These are phyloP conservation scores for Brachirus orientalis DNA, from an alignment of 2,113 vertebrate species.

Conservation along the genomic window DNA sequence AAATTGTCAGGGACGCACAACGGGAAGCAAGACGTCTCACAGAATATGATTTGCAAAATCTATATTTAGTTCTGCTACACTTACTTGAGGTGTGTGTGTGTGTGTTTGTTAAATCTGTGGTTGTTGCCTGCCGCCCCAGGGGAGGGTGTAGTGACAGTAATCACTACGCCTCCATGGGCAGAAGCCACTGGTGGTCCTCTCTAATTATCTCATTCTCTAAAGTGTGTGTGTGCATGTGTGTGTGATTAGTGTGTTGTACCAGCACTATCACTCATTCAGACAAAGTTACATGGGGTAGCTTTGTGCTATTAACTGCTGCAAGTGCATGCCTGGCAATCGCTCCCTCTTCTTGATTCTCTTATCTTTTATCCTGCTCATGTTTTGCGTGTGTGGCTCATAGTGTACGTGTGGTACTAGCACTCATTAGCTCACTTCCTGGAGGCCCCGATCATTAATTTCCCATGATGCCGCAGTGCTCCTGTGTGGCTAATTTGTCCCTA, in stretches of 20 bases:
- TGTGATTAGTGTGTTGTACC: slow-evolving; percentile 1
- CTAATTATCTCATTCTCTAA: slow-evolving; percentile 69
- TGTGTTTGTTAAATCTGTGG: slow-evolving; percentile 57
- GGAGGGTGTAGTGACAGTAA: slow-evolving; percentile 73
- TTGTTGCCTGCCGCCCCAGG: slow-evolving; percentile 67
- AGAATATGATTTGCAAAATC: slow-evolving; percentile 10
- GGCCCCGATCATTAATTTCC: slow-evolving; percentile 82
- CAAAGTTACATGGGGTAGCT: slow-evolving; percentile 48
- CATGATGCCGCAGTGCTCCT: slow-evolving; percentile 76
- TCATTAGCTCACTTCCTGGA: slow-evolving; percentile 82
- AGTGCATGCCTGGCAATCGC: slow-evolving; percentile 43
- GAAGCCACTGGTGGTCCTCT: slow-evolving; percentile 72
- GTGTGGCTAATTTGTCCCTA: slow-evolving; percentile 78
- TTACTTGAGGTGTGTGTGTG: slow-evolving; percentile 18
- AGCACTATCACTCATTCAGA: slow-evolving; percentile 64
- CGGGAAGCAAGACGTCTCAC: too few species aligned
- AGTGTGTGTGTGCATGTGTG: slow-evolving; percentile 29
- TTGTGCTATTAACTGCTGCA: slow-evolving; percentile 52
- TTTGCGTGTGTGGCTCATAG: slow-evolving; percentile 11
- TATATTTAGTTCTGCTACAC: slow-evolving; percentile 29
- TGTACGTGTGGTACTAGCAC: slow-evolving; percentile 48
- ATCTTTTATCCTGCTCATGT: slow-evolving; percentile 19
- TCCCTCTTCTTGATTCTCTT: slow-evolving; percentile 3
- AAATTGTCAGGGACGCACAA: neutral
- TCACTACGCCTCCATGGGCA: slow-evolving; percentile 66